Evolutionary conservation across 2,888 invertebrate species (phyloP).

Genomic region (Sycophila texana): DNA sequence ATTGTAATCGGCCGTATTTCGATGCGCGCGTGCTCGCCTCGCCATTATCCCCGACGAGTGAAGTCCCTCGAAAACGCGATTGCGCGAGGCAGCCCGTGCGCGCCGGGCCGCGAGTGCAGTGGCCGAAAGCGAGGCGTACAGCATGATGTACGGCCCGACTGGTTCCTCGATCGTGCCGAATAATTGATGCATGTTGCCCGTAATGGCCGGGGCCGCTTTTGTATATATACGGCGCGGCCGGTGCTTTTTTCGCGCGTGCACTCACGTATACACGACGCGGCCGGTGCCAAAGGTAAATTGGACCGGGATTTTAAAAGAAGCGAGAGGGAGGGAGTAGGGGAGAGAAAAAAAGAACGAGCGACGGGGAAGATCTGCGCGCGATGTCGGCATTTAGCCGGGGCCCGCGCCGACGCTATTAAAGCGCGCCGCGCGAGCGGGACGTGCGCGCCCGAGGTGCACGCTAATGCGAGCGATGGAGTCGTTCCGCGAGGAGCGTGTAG

Average conservation of each 20-base stretch:
- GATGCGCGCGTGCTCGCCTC: neutral
- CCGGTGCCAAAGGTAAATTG: too few relatives aligned
- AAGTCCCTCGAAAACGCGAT: neutral
- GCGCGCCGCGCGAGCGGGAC: neutral
- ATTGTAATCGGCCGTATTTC: neutral
- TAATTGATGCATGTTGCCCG: slow-evolving; percentile 23
- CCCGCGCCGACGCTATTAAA: slow-evolving; percentile 10
- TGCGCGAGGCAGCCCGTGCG: neutral
- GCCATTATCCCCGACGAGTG: neutral
- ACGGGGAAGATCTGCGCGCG: neutral
- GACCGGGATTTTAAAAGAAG: too few relatives aligned
- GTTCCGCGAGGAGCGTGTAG: slow-evolving; percentile 34
- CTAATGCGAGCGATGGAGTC: slow-evolving; percentile 31
- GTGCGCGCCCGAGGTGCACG: neutral
- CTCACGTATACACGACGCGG: too few relatives aligned
- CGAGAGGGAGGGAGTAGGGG: too few relatives aligned
- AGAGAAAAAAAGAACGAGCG: neutral
- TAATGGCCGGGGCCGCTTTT: slow-evolving; percentile 21
- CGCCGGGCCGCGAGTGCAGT: too few relatives aligned
- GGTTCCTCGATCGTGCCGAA: slow-evolving; percentile 18
- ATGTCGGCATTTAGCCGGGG: slow-evolving; percentile 15
- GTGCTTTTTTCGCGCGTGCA: too few relatives aligned
- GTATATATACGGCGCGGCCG: neutral
- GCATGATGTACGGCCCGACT: neutral
- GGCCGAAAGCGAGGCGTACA: too few relatives aligned